phyloP scores from a whole-genome alignment of 2,797 vertebrate genomes.

The Intellagama lesueurii region DNA sequence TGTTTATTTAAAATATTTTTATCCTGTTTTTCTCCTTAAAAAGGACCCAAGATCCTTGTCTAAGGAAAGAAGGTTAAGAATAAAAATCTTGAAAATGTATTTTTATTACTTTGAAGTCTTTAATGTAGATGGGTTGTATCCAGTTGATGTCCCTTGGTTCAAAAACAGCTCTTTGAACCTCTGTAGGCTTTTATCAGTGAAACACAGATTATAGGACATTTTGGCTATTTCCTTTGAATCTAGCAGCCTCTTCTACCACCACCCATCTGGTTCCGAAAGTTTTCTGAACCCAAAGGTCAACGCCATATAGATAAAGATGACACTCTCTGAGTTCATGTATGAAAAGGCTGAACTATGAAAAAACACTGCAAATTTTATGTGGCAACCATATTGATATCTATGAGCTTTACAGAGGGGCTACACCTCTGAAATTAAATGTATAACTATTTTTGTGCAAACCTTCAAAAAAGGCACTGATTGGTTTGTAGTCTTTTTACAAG shows the following conservation, averaged over 20 bases:
- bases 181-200: background rate
- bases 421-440: background rate
- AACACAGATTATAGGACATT: background rate
- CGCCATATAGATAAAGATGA: background rate
- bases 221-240: background rate
- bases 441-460: background rate
- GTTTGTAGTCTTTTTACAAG: background rate
- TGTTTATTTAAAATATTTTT: too few relatives aligned
- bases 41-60: background rate
- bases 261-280: background rate
- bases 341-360: background rate
- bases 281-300: background rate
- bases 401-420: background rate
- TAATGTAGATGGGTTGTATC: background rate
- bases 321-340: background rate
- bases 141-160: background rate
- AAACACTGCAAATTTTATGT: background rate
- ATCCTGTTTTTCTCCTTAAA: too few relatives aligned
- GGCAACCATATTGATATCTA: background rate
- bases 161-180: background rate
- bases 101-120: background rate
- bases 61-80: background rate
- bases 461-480: background rate
- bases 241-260: background rate
- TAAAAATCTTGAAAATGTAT: background rate